Percentiles rank a stretch among this genome's conserved stretches.
phyloP scores from a whole-genome alignment of 2,113 vertebrate species.

The Eclectus roratus region DNA sequence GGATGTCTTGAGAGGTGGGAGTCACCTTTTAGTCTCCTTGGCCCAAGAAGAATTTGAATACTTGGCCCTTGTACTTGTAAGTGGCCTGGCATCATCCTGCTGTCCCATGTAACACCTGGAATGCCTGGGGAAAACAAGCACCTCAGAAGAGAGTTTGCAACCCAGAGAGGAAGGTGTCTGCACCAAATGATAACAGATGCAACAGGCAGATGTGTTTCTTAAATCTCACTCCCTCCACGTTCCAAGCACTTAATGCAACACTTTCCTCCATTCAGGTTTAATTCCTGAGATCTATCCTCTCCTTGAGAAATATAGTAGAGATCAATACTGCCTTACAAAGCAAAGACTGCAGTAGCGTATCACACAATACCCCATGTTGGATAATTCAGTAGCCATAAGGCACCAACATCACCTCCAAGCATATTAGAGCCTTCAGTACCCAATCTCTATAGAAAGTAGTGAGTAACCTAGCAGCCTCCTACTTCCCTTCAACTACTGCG shows the following conservation, averaged over 20 bases:
- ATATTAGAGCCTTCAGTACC: not conserved
- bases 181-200: not conserved
- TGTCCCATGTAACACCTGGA: not conserved
- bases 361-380: rapidly evolving
- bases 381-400: not conserved
- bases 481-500: not conserved
- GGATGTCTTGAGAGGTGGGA: not conserved
- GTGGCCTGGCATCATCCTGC: not conserved
- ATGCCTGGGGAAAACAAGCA: not conserved
- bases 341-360: not conserved
- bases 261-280: not conserved
- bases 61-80: not conserved
- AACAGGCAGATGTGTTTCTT: not conserved
- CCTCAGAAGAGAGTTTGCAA: not conserved
- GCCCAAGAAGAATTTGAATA: not conserved
- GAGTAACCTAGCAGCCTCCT: not conserved
- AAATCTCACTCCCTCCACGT: not conserved
- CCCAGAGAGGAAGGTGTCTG: not conserved
- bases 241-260: not conserved
- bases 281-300: not conserved
- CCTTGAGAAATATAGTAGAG: not conserved
- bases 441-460: too few species aligned
- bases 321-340: not conserved
- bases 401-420: not conserved
- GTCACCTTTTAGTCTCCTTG: not conserved